Conservation (phyloP, 2,888 invertebrate species). For the Drosophila parthenogenetica region DNA sequence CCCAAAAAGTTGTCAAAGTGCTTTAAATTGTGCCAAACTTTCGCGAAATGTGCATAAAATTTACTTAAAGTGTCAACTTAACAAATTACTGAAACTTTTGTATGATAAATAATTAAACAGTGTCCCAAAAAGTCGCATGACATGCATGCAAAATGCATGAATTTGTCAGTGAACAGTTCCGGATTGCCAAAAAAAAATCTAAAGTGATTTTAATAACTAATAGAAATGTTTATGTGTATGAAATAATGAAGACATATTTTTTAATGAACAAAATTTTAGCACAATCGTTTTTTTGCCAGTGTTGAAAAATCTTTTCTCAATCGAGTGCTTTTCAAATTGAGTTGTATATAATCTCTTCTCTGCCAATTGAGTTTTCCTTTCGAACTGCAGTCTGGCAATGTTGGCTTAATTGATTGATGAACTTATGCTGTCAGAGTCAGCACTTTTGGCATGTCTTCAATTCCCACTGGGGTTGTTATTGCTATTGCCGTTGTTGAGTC, state of each 20-base stretch:
- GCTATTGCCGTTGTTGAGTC: not conserved
- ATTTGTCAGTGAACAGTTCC: too few relatives aligned
- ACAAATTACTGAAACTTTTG: constrained; percentile 3
- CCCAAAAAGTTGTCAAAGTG: not conserved
- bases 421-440: constrained; percentile 6
- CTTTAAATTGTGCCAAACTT: not conserved
- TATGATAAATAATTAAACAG: not conserved
- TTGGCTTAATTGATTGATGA: constrained; percentile 12
- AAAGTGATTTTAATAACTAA: too few relatives aligned
- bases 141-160: not conserved
- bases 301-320: not conserved
- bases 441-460: not conserved
- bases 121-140: not conserved
- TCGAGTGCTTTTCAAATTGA: not conserved
- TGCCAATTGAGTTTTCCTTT: not conserved
- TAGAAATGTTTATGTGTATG: too few relatives aligned
- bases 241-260: too few relatives aligned
- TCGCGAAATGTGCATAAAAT: not conserved
- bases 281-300: too few relatives aligned
- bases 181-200: too few relatives aligned
- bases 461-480: constrained; percentile 18
- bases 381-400: not conserved
- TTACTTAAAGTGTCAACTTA: not conserved
- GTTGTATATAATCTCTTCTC: not conserved
- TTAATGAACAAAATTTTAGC: too few relatives aligned